phyloP scores from a whole-genome alignment of 1,140 invertebrate genomes.

The Pseudomyrmex concolor region DNA sequence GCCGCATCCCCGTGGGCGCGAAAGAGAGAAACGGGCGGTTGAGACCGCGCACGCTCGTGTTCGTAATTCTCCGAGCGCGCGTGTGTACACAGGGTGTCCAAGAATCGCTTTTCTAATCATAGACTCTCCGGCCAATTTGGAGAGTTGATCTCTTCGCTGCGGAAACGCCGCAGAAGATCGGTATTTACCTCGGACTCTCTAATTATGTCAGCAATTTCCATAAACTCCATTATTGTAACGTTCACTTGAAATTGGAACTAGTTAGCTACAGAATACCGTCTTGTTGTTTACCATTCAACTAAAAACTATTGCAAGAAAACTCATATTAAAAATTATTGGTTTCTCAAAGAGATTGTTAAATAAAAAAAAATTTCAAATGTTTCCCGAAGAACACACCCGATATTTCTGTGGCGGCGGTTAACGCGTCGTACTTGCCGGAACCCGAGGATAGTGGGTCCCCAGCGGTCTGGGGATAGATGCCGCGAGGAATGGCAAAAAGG shows the following conservation, averaged over 20 bases:
- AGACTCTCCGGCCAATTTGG: conserved; percentile 2
- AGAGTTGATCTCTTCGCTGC: not conserved
- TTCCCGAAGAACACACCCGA: conserved; percentile 20
- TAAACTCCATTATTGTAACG: not conserved
- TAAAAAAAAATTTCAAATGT: not conserved
- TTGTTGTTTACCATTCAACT: not conserved
- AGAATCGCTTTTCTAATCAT: conserved; percentile 7
- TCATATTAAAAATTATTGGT: not conserved
- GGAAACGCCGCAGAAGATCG: not conserved
- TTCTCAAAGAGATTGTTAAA: not conserved
- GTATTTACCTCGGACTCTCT: not conserved
- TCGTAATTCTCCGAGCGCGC: conserved; percentile 11
- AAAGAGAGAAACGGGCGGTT: conserved; percentile 21
- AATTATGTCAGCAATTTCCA: not conserved
- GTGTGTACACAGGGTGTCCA: conserved; percentile 30
- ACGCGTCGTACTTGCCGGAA: conserved; percentile 6
- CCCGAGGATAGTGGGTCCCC: conserved; percentile 31
- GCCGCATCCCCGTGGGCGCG: not conserved
- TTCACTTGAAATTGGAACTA: not conserved
- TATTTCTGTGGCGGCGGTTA: conserved; percentile 30
- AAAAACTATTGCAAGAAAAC: no score
- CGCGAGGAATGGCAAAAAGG: not conserved
- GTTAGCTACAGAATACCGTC: not conserved
- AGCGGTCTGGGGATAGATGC: conserved; percentile 25
- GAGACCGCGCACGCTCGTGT: not conserved